Evolutionary conservation across 2,113 vertebrate genomes (phyloP), one percentile per base, ranked within the genome.

Genomic region (Myxocyprinus asiaticus): DNA sequence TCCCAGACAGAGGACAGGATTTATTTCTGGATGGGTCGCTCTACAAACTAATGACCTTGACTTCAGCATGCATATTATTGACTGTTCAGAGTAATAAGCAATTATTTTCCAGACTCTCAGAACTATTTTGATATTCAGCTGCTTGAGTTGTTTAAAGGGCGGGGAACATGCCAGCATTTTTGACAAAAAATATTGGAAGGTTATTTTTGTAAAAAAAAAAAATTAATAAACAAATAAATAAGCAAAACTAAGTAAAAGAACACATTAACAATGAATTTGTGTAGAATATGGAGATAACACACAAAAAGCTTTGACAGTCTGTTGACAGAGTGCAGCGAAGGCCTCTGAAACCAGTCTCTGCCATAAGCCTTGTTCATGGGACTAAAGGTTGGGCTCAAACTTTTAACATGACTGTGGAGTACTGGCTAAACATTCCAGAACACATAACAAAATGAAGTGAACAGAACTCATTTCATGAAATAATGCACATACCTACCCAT

Each of bases 1-100:
- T 72, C 72, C 53, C 17, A 76, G 70, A 75, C 82, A 72, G 80
- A 80, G 50, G 79, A 82, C 84, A 81, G 78, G 22, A 33, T 33
- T 33, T 33, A 80, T 58, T 81, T 63, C 42, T 66, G 15, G 64
- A 84, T 4, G 2, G 78, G 78, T 82, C 67, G 15, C 69, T 82
- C 66, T 73, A 33, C 79, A 71, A 61, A 3, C 2, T 17, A 76
- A 65, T 42, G 48, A 65, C 58, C 75, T 65, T 61, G 69, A 72
- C 75, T 53, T 85, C 10, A 11, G 50, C 82, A 78, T 33, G 76
- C 78, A 66, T 7, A n/a, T n/a, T 61, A 48, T 51, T 50, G 17
- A 62, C 69, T 71, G n/a, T 45, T 77, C 17, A 17, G 14, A 51
- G 76, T 48, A 77, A 33, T 12, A 47, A 55, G 22, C 43, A 11